These are phyloP conservation scores for Hylia prasina DNA, from an alignment of 2,113 vertebrate genomes.

Conservation along the genomic window DNA sequence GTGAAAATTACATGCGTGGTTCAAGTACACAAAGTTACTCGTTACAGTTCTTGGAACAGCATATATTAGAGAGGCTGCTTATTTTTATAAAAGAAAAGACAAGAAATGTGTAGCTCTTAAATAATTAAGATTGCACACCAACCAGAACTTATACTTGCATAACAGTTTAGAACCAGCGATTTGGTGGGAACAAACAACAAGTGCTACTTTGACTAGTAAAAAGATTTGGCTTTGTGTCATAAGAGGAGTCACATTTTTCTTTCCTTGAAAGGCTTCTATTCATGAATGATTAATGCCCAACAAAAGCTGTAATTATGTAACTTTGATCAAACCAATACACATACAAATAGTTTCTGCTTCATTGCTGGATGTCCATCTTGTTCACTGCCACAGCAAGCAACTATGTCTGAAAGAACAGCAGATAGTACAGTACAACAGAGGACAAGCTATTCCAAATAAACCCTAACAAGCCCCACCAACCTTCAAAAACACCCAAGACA, in stretches of 20 bases:
- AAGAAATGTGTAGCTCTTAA: neutral
- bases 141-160: neutral
- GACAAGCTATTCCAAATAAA: neutral
- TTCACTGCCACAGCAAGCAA: neutral
- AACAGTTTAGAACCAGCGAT: neutral
- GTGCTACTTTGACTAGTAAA: neutral
- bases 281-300: conserved; percentile 40
- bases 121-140: neutral
- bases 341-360: neutral
- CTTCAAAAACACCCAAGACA: neutral
- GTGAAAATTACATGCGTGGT: neutral
- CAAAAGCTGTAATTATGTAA: conserved; percentile 47
- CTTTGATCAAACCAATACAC: neutral
- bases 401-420: neutral
- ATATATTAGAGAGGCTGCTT: neutral
- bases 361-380: neutral
- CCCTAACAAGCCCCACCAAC: neutral
- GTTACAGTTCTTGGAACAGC: neutral
- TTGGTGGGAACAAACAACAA: neutral
- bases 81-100: neutral
- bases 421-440: neutral
- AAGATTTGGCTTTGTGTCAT: conserved; percentile 16
- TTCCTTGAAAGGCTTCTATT: conserved; percentile 43
- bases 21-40: neutral
- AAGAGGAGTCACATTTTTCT: conserved; percentile 36